Percentiles rank a stretch among this genome's conserved stretches.
phyloP scores from a whole-genome alignment of 2,797 vertebrate species.

The Alauda arvensis region DNA sequence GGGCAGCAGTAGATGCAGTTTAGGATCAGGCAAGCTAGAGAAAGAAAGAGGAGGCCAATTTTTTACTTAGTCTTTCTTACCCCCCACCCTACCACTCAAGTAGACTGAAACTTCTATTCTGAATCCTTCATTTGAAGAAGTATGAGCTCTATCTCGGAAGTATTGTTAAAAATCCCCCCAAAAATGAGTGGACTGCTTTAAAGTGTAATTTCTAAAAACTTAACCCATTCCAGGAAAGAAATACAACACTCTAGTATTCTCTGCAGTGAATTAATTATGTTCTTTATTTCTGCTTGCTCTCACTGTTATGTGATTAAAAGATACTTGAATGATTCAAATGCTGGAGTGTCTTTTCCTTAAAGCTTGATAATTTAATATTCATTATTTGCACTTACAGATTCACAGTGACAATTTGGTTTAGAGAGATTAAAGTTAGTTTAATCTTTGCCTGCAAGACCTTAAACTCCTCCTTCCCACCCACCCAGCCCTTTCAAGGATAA shows the following conservation, averaged over 20 bases:
- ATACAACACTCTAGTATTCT: not conserved
- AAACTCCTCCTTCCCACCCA: not conserved
- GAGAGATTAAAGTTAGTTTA: constrained; percentile 14
- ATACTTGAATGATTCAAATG: not conserved
- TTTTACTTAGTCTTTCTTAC: not conserved
- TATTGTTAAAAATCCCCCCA: not conserved
- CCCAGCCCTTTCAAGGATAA: not conserved
- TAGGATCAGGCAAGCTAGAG: not conserved
- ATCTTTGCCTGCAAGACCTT: not conserved
- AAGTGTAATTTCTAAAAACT: not conserved
- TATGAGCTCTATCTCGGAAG: not conserved
- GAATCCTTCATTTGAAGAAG: not conserved
- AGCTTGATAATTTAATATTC: not conserved
- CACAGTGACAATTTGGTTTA: not conserved
- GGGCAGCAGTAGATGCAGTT: not conserved
- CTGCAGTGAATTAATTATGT: not conserved
- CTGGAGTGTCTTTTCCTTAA: not conserved
- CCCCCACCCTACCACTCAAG: too few species aligned
- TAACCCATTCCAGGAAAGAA: not conserved
- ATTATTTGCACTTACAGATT: not conserved
- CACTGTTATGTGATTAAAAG: not conserved
- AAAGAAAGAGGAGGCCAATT: not conserved
- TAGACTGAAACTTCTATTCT: not conserved
- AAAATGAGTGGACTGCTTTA: not conserved
- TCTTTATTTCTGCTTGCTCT: not conserved